phyloP scores from a whole-genome alignment of 2,888 invertebrate genomes.

The Sinohyriopsis cumingii region DNA sequence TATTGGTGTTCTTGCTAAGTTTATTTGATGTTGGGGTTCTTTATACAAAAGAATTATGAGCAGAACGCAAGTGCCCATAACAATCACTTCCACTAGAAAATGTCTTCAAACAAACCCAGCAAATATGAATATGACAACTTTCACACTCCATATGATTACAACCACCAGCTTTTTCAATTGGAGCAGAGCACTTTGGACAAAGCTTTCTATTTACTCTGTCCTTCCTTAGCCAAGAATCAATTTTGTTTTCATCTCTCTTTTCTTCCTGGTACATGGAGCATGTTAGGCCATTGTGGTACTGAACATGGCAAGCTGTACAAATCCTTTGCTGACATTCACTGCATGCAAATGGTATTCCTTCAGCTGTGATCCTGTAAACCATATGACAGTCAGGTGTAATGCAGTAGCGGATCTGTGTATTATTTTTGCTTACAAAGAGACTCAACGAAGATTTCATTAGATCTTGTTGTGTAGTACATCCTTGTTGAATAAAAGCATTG shows the following conservation, averaged over 20 bases:
- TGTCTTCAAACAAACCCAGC: constrained; percentile 58
- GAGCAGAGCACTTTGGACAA: constrained; percentile 57
- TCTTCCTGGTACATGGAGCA: constrained; percentile 49
- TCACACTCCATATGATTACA: constrained; percentile 61
- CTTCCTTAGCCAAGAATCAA: constrained; percentile 44
- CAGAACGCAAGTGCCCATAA: constrained; percentile 49
- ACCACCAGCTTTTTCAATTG: constrained; percentile 61
- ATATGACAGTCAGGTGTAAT: constrained; percentile 60
- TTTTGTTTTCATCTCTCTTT: constrained; percentile 25
- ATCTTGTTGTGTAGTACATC: constrained; percentile 21
- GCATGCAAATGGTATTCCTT: constrained; percentile 42
- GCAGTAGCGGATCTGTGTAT: constrained; percentile 49
- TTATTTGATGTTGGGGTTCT: no score
- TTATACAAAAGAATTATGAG: constrained; percentile 40
- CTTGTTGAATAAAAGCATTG: constrained; percentile 22
- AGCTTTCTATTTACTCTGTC: constrained; percentile 43
- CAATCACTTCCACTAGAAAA: constrained; percentile 35
- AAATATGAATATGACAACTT: constrained; percentile 54
- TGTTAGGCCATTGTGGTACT: constrained; percentile 56
- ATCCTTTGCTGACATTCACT: constrained; percentile 41
- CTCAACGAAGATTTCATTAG: constrained; percentile 42
- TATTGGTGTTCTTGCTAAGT: no score
- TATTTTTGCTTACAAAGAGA: constrained; percentile 42
- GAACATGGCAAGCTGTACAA: constrained; percentile 57
- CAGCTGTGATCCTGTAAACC: constrained; percentile 50